These are phyloP conservation scores for Tiliqua scincoides DNA, from an alignment of 2,113 vertebrate species.

Conservation along the genomic window DNA sequence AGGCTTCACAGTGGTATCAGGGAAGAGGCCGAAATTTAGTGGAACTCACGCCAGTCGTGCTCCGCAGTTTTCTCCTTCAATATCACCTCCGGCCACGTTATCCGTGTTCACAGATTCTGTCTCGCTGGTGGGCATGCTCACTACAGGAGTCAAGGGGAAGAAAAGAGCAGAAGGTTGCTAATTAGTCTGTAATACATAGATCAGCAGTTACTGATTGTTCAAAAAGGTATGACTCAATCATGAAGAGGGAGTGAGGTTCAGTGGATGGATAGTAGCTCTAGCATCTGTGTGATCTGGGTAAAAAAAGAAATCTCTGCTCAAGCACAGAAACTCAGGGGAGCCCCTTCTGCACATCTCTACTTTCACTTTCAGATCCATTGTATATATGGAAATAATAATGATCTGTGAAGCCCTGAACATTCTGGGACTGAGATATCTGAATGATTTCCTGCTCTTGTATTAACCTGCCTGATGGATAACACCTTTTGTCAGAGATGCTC, in stretches of 20 bases:
- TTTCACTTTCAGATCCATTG: background rate
- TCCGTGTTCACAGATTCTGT: slow-evolving; percentile 98
- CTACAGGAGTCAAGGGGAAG: slow-evolving; percentile 76
- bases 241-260: background rate
- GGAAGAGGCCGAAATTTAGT: background rate
- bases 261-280: background rate
- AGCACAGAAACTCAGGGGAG: background rate
- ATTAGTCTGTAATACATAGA: slow-evolving; percentile 23
- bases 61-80: slow-evolving; percentile 95
- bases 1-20: slow-evolving; percentile 70
- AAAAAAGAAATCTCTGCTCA: background rate
- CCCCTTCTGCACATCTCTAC: background rate
- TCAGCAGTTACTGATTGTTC: background rate
- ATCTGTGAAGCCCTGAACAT: background rate
- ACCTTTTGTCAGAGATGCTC: background rate
- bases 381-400: background rate
- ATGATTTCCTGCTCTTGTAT: background rate
- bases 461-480: background rate
- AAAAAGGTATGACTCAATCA: background rate
- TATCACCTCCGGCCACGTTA: slow-evolving; percentile 91
- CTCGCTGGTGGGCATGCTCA: slow-evolving; percentile 98
- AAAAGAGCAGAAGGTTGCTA: slow-evolving; percentile 39
- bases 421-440: background rate
- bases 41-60: slow-evolving; percentile 94
- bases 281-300: background rate